Conservation (phyloP, 1,140 invertebrate genomes). For the Tetragnatha versicolor region DNA sequence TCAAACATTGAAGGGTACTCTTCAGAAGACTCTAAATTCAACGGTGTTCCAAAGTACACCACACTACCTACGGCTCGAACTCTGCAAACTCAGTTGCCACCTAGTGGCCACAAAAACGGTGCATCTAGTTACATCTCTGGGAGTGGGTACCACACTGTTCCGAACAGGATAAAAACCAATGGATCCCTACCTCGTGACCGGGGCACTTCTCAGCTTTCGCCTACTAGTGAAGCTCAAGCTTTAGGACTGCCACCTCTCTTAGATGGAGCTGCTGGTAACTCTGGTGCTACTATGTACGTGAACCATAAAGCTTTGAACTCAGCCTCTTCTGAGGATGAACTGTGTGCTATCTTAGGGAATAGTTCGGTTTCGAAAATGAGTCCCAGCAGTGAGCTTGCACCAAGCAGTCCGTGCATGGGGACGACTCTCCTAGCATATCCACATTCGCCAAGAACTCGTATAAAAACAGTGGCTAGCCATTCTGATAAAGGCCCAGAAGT, state of each 20-base stretch:
- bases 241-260: neutral
- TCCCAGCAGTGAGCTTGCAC: slow-evolving; percentile 20
- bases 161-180: slow-evolving; percentile 82
- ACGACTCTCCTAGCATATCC: slow-evolving; percentile 56
- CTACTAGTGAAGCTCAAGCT: slow-evolving; percentile 16
- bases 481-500: slow-evolving; percentile 36
- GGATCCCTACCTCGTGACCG: slow-evolving; percentile 81
- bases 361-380: slow-evolving; percentile 35
- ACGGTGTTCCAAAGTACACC: slow-evolving; percentile 24
- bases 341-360: slow-evolving; percentile 62
- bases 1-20: slow-evolving; percentile 46
- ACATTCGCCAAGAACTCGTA: slow-evolving; percentile 70
- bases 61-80: slow-evolving; percentile 11
- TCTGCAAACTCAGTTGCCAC: neutral
- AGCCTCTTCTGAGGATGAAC: slow-evolving; percentile 61
- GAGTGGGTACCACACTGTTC: slow-evolving; percentile 49
- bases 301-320: slow-evolving; percentile 57
- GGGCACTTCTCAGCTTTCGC: slow-evolving; percentile 43
- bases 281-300: slow-evolving; percentile 53
- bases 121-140: neutral
- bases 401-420: slow-evolving; percentile 49
- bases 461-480: slow-evolving; percentile 67
- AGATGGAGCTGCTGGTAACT: slow-evolving; percentile 60
- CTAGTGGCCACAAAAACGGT: neutral
- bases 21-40: slow-evolving; percentile 26